Evolutionary conservation across 2,888 invertebrate species (phyloP).

Genomic region (Folsomia manolachei): DNA sequence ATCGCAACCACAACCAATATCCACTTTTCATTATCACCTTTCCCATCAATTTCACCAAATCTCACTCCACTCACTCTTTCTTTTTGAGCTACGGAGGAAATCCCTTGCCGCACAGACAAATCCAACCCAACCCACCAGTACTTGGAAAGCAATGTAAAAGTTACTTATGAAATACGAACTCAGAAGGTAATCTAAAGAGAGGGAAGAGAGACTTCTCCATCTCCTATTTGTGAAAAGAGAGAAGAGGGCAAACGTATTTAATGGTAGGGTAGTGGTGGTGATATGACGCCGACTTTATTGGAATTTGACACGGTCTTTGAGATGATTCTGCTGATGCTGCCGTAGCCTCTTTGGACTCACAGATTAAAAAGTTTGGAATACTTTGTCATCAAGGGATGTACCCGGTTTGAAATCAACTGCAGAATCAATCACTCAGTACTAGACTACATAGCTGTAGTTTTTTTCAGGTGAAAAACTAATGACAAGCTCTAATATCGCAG

Average conservation of each 20-base stretch:
- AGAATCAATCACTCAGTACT: no score
- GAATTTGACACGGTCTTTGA: not conserved
- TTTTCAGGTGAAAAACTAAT: no score
- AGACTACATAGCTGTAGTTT: no score
- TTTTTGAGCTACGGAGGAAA: no score
- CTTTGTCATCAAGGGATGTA: not conserved
- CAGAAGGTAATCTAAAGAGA: not conserved
- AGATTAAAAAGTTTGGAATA: not conserved
- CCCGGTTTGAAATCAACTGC: no score
- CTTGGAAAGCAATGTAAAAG: not conserved
- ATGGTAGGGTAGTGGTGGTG: not conserved
- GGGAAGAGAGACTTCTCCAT: not conserved
- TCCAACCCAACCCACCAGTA: not conserved
- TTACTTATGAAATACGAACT: not conserved
- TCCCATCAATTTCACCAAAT: conserved; percentile 16
- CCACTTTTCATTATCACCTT: conserved; percentile 20
- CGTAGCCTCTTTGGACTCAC: not conserved
- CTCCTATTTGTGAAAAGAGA: no score
- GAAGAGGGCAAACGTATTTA: not conserved
- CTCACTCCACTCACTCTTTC: conserved; percentile 9
- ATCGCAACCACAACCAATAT: conserved; percentile 12
- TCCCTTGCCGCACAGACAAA: no score
- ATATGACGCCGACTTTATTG: not conserved
- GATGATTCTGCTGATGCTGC: no score
- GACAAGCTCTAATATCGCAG: no score